Base-by-base conservation (phyloP, 1,140 invertebrate genomes). In the Lucilia cuprina region DNA sequence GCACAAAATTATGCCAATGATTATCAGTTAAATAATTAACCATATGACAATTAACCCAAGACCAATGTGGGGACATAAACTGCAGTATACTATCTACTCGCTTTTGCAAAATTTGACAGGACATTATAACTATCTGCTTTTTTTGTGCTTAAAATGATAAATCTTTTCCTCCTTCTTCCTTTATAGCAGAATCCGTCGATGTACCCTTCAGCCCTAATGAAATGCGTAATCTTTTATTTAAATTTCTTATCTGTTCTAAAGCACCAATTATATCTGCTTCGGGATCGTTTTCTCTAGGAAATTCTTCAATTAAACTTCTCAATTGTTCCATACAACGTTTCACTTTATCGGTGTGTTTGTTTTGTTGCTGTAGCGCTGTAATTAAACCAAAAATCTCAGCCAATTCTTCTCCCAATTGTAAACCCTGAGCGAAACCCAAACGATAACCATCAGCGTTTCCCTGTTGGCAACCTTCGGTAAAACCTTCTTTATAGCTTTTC, bases 1-100 rank as follows among this genome's bases (percentile, higher is more conserved):
- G 93, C 34, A 96, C 86, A 84, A 92, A 92, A 25, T 87, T 92
- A 0, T 93, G 86, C 94, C 95, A 97, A 78, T 95, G 93, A 47
- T 94, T 90, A n/a, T 95, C 90, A 0, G 93, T 95, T n/a, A 96
- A 93, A 91, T 95, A 97, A 86, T 96, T 94, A 5, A 96, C 95
- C 92, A 96, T 94, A 90, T 97, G 96, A 87, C 95, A 95, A 90
- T 96, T 95, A 2, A 94, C 93, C 74, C 97, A 91, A 2, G 93
- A 91, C 84, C 94, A 87, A 86, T 94, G 91, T 1, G 93, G 92
- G 77, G 93, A 89, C 12, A 96, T 88, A 89, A 94, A 95, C 21
- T 86, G 86, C 13, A 94, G 88, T 4, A 94, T 88, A 55, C 91
- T 90, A 47, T 94, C 91, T 84, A 96, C 92, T 55, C 94, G 88